These are phyloP conservation scores for Ostrea denselamellosa DNA, from an alignment of 1,140 invertebrate genomes.

Conservation along the genomic window DNA sequence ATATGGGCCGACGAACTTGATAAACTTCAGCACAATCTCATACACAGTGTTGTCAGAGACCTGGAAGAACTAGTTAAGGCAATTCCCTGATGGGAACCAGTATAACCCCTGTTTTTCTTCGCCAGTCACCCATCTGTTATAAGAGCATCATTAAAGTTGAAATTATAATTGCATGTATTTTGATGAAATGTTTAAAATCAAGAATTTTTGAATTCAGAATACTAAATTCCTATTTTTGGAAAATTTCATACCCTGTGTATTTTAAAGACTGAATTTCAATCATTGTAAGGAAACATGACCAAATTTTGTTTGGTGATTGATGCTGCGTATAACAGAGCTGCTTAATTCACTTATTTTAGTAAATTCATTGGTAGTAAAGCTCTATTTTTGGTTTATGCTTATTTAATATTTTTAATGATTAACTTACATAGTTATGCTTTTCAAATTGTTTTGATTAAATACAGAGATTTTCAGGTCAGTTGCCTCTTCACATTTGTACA, in stretches of 20 bases:
- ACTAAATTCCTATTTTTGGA: no score
- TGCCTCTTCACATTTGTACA: no score
- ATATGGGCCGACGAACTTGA: slow-evolving; percentile 84
- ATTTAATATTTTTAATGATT: no score
- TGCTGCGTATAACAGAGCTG: not conserved
- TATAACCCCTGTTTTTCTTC: slow-evolving; percentile 16
- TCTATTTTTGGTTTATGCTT: not conserved
- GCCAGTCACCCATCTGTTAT: slow-evolving; percentile 1
- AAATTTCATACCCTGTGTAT: no score
- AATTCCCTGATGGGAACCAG: slow-evolving; percentile 37
- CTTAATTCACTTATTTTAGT: not conserved
- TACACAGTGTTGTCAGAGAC: slow-evolving; percentile 72
- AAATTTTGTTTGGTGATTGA: not conserved
- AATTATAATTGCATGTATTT: not conserved
- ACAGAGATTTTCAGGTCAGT: no score
- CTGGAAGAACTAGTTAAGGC: slow-evolving; percentile 75
- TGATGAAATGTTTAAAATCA: not conserved
- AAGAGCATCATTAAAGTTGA: not conserved
- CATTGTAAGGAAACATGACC: no score
- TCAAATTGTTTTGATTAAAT: no score
- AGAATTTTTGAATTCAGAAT: no score
- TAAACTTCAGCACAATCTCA: slow-evolving; percentile 78
- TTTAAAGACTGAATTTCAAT: no score
- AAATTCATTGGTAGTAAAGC: not conserved
- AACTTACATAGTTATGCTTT: no score